Evolutionary conservation across 2,888 invertebrate species (phyloP).

Genomic region (Stenoptilia bipunctidactyla): DNA sequence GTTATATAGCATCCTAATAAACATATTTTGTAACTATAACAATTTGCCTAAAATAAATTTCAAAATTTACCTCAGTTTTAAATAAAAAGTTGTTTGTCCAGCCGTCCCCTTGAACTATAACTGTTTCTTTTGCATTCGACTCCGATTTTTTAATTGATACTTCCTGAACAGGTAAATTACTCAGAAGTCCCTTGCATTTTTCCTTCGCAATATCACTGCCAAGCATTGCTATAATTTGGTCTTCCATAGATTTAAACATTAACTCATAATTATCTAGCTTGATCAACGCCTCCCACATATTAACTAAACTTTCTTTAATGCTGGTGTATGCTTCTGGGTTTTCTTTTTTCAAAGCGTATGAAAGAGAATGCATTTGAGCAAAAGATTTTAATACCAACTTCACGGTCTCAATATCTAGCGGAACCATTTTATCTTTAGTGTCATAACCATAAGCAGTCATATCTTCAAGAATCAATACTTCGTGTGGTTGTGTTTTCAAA

Average conservation of each 20-base stretch:
- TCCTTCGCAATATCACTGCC: neutral
- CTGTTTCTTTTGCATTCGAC: neutral
- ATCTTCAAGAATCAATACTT: slow-evolving; percentile 33
- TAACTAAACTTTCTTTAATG: neutral
- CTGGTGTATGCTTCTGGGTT: neutral
- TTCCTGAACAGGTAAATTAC: neutral
- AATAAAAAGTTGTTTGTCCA: slow-evolving; percentile 6
- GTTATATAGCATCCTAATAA: no score
- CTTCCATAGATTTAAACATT: neutral
- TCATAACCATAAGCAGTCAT: slow-evolving; percentile 18
- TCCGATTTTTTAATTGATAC: neutral
- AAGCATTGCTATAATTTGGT: neutral
- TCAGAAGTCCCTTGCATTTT: neutral
- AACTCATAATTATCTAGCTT: neutral
- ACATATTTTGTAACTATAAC: no score
- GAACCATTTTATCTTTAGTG: slow-evolving; percentile 23
- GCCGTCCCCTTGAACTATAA: slow-evolving; percentile 4
- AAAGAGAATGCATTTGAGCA: slow-evolving; percentile 25
- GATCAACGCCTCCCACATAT: neutral
- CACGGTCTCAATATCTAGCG: slow-evolving; percentile 9
- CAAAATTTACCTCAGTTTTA: slow-evolving; percentile 1
- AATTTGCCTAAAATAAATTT: neutral
- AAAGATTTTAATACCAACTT: slow-evolving; percentile 23
- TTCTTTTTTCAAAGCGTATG: slow-evolving; percentile 15
- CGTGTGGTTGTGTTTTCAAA: slow-evolving; percentile 20